A percentile compares a stretch with the other conserved stretches of the same genome.
Conservation (phyloP, 2,888 invertebrate species). For the Salticus scenicus region DNA sequence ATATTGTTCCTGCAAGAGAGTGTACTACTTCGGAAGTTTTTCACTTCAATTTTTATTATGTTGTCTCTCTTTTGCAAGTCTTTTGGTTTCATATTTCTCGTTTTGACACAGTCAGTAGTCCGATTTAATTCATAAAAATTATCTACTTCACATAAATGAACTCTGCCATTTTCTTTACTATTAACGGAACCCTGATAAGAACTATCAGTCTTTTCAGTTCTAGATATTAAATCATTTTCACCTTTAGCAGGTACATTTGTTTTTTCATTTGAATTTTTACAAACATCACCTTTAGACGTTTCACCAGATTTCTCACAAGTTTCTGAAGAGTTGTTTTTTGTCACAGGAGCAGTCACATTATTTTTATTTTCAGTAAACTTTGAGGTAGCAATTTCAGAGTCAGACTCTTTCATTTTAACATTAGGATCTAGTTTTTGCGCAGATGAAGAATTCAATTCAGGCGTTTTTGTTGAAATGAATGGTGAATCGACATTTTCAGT, state of each 20-base stretch:
- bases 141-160: conserved; percentile 60
- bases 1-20: conserved; percentile 17
- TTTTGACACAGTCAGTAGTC: conserved; percentile 43
- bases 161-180: conserved; percentile 51
- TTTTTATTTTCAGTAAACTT: conserved; percentile 8
- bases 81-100: conserved; percentile 1
- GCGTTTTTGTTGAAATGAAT: background rate
- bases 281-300: background rate
- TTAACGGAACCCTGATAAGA: background rate
- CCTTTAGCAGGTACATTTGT: background rate
- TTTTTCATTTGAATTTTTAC: conserved; percentile 13
- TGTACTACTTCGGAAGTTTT: conserved; percentile 47
- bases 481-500: background rate
- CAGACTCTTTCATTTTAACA: conserved; percentile 30
- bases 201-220: background rate
- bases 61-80: conserved; percentile 22
- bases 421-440: conserved; percentile 3
- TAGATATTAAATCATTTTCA: background rate
- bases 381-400: background rate
- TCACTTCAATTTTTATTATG: conserved; percentile 22
- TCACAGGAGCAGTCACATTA: background rate
- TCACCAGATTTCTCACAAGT: background rate
- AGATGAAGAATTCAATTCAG: background rate
- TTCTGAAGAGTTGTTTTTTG: background rate
- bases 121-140: conserved; percentile 49